A percentile compares a stretch with the other conserved stretches of the same genome.
phyloP scores from a whole-genome alignment of 2,113 vertebrate species.

The Bubo bubo region DNA sequence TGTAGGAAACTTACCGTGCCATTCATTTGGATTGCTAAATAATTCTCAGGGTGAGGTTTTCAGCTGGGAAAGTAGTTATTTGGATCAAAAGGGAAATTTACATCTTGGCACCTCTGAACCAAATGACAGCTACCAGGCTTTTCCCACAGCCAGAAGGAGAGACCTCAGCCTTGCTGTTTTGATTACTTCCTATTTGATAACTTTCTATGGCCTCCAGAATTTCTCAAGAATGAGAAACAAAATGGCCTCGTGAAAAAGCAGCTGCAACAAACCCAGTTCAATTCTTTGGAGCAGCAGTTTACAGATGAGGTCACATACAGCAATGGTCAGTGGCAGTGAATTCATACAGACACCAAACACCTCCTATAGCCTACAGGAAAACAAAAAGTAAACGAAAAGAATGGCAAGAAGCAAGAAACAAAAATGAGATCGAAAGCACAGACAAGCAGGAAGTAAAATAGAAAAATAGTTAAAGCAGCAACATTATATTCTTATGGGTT shows the following conservation, averaged over 20 bases:
- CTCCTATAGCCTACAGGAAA: neutral
- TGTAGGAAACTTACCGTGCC: neutral
- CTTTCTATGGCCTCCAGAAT: slow-evolving; percentile 11
- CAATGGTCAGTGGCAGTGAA: neutral
- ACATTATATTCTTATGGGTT: neutral
- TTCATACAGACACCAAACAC: neutral
- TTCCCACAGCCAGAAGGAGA: neutral
- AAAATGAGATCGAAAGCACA: neutral
- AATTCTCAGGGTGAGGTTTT: neutral
- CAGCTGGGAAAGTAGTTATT: neutral
- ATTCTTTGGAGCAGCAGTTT: neutral
- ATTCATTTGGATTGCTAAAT: neutral
- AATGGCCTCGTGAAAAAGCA: neutral
- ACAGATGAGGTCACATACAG: neutral
- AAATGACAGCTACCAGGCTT: neutral
- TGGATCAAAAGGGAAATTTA: neutral
- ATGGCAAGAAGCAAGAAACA: neutral
- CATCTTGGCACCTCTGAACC: neutral
- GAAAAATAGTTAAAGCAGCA: neutral
- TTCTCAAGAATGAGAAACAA: neutral
- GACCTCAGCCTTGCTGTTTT: neutral
- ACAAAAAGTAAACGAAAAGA: neutral
- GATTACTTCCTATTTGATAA: neutral
- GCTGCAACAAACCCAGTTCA: neutral
- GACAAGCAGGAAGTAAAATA: neutral